Evolutionary conservation across 53 echinoderm and acorn worm species (phyloP).

Genomic region (Arbacia lixula): DNA sequence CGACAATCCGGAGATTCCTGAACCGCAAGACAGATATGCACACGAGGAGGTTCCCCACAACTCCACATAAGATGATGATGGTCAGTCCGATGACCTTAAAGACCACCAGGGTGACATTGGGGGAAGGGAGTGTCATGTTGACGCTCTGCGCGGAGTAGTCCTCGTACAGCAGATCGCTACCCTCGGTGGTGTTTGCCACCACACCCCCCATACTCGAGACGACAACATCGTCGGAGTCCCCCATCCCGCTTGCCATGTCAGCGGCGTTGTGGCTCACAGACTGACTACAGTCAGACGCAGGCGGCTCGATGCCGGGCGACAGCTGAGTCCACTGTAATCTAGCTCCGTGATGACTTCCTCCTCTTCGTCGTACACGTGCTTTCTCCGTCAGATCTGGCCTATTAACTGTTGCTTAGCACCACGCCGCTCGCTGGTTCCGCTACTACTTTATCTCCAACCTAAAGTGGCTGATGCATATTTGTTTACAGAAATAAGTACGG

Average conservation of each 20-base stretch:
- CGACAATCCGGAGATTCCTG: slow-evolving; percentile 85
- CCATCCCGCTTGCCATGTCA: slow-evolving; percentile 30
- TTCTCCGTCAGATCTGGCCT: too few relatives aligned
- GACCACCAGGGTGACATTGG: slow-evolving; percentile 37
- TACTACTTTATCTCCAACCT: too few relatives aligned
- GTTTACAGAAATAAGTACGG: not conserved
- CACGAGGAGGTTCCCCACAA: slow-evolving; percentile 86
- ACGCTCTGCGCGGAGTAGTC: not conserved
- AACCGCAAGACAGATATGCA: slow-evolving; percentile 85
- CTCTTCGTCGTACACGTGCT: too few relatives aligned
- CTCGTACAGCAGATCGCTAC: not conserved
- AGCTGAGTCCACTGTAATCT: too few relatives aligned
- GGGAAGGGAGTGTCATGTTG: not conserved
- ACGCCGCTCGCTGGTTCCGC: not conserved
- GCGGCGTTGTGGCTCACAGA: not conserved
- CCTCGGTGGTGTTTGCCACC: slow-evolving; percentile 8
- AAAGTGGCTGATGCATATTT: too few relatives aligned
- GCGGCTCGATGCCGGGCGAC: too few relatives aligned
- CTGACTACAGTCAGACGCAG: not conserved
- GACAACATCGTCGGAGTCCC: not conserved
- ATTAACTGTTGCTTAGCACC: slow-evolving; percentile 7
- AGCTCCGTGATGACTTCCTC: too few relatives aligned
- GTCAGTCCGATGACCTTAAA: slow-evolving; percentile 76
- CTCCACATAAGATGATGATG: slow-evolving; percentile 77
- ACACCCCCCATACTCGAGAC: not conserved